A percentile compares a stretch with the other conserved stretches of the same genome.
Conservation (phyloP, 2,888 invertebrate genomes). For the Drosophila pegasa region DNA sequence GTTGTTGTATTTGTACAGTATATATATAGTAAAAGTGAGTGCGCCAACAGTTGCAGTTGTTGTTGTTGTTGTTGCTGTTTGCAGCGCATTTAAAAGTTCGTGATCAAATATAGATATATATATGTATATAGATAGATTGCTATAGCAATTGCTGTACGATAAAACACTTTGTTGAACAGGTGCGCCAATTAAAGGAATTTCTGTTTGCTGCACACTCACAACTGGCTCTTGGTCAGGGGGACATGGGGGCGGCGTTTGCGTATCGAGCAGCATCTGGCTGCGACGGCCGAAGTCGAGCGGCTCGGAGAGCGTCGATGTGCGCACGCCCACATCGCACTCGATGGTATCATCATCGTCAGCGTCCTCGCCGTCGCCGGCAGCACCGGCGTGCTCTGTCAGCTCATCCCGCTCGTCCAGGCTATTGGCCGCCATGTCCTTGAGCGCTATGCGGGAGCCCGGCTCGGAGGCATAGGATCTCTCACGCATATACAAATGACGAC, state of each 20-base stretch:
- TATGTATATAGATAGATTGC: not conserved
- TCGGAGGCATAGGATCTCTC: conserved; percentile 84
- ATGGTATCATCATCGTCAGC: conserved; percentile 71
- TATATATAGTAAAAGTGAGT: conserved; percentile 44
- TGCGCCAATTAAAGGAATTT: conserved; percentile 69
- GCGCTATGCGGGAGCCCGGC: conserved; percentile 83
- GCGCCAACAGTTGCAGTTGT: conserved; percentile 58
- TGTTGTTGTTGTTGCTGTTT: conserved; percentile 55
- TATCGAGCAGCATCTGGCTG: conserved; percentile 68
- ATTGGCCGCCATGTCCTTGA: conserved; percentile 64
- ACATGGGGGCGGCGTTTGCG: conserved; percentile 38
- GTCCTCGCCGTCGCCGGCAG: conserved; percentile 22
- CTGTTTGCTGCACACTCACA: conserved; percentile 64
- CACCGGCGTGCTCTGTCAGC: conserved; percentile 17
- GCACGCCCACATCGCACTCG: conserved; percentile 68
- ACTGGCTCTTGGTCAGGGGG: conserved; percentile 45
- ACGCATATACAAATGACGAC: conserved; percentile 82
- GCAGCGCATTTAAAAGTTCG: conserved; percentile 56
- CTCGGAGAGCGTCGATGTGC: conserved; percentile 80
- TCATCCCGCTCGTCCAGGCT: conserved; percentile 43
- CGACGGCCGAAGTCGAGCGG: conserved; percentile 75
- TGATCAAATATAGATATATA: conserved; percentile 48
- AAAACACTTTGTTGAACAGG: conserved; percentile 41
- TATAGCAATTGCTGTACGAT: conserved; percentile 19
- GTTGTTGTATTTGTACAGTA: conserved; percentile 37